Percentiles rank a stretch among this genome's conserved stretches.
These are phyloP conservation scores for Sitta europaea DNA, from an alignment of 2,113 vertebrate genomes.

Conservation along the genomic window DNA sequence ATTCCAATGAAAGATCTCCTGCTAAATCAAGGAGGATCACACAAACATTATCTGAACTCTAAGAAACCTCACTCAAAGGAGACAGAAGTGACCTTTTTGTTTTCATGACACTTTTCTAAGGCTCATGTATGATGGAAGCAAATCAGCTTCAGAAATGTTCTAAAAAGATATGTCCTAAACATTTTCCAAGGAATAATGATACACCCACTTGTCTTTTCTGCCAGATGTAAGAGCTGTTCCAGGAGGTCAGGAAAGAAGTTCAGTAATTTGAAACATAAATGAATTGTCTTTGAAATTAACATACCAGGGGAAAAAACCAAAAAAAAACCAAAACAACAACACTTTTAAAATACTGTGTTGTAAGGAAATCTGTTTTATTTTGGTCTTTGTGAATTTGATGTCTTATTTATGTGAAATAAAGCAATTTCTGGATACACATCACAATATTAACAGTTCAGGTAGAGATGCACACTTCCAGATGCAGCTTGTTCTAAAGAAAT, in stretches of 20 bases:
- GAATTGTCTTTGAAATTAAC: background rate
- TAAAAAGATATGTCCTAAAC: background rate
- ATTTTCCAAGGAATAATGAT: background rate
- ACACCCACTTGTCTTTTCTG: background rate
- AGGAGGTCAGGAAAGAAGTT: background rate
- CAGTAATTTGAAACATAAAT: background rate
- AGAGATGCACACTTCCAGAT: conserved; percentile 37
- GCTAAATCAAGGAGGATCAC: background rate
- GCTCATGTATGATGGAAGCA: background rate
- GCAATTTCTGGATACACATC: conserved; percentile 37
- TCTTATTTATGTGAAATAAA: conserved; percentile 57
- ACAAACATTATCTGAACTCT: background rate
- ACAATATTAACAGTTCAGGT: conserved; percentile 17
- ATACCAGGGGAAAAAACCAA: background rate
- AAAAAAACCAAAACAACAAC: background rate
- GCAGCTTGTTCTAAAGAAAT: conserved; percentile 51
- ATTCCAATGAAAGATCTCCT: background rate
- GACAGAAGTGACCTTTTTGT: background rate
- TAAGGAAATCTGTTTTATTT: conserved; percentile 40
- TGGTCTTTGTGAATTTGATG: conserved; percentile 47
- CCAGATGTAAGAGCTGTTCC: background rate
- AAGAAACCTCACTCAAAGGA: background rate
- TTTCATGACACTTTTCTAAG: background rate
- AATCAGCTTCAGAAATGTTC: background rate
- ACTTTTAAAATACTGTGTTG: conserved; percentile 19